These are phyloP conservation scores for Erethizon dorsatum DNA, from an alignment of 2,797 vertebrate genomes.

Conservation along the genomic window DNA sequence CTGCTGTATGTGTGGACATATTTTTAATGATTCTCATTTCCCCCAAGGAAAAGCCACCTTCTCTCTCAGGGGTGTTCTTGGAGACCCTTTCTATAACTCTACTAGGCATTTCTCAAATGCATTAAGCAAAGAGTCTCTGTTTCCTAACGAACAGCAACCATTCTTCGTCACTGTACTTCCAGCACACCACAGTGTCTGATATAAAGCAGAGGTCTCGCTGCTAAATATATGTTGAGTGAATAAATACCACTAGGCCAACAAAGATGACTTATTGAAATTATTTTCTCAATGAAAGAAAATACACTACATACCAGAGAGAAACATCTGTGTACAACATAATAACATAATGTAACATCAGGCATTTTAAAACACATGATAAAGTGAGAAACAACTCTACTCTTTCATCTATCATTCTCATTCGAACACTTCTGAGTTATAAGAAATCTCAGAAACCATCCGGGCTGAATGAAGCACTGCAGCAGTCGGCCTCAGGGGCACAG, in stretches of 20 bases:
- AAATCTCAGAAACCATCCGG: slow-evolving; percentile 20
- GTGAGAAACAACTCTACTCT: slow-evolving; percentile 5
- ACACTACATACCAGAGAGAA: neutral
- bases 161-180: slow-evolving; percentile 10
- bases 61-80: neutral
- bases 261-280: slow-evolving; percentile 19
- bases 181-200: neutral
- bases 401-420: neutral
- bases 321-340: neutral
- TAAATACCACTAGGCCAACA: neutral
- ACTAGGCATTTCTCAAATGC: neutral
- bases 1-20: neutral
- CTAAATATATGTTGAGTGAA: neutral
- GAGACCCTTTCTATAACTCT: neutral
- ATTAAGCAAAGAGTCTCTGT: neutral
- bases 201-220: neutral
- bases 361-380: slow-evolving; percentile 43
- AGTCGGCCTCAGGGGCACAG: neutral
- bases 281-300: slow-evolving; percentile 26
- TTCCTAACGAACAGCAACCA: slow-evolving; percentile 4
- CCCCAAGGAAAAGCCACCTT: slow-evolving; percentile 15
- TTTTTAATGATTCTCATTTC: slow-evolving; percentile 38
- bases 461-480: neutral
- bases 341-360: neutral
- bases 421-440: slow-evolving; percentile 43